Percentiles rank a stretch among this genome's conserved stretches.
phyloP scores from a whole-genome alignment of 2,888 invertebrate genomes.

The Synanthedon tipuliformis region DNA sequence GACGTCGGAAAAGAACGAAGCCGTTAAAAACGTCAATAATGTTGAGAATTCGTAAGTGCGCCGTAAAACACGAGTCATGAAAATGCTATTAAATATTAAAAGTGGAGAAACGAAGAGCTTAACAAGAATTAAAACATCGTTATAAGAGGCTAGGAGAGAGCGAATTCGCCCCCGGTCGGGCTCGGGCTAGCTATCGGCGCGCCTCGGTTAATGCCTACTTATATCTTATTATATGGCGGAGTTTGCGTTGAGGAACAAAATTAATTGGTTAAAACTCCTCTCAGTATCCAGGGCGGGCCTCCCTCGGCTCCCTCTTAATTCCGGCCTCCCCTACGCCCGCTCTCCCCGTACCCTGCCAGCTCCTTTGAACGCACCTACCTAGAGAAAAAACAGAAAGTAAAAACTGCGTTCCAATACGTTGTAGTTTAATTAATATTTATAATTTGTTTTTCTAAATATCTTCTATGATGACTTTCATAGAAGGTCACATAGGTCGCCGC shows the following conservation, averaged over 20 bases:
- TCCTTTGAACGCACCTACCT: conserved; percentile 71
- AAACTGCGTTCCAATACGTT: conserved; percentile 50
- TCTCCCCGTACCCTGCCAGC: conserved; percentile 46
- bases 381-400: conserved; percentile 71
- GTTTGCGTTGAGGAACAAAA: conserved; percentile 73
- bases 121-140: conserved; percentile 71
- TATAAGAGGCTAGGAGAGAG: conserved; percentile 58
- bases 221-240: conserved; percentile 71
- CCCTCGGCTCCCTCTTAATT: conserved; percentile 60
- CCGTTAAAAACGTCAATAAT: conserved; percentile 50
- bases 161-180: conserved; percentile 56
- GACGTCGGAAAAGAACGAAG: conserved; percentile 38
- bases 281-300: conserved; percentile 68
- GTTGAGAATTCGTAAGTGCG: conserved; percentile 61
- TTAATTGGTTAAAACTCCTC: conserved; percentile 74
- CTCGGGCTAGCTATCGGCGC: conserved; percentile 64
- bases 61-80: conserved; percentile 67
- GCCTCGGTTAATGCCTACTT: conserved; percentile 69
- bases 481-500: no score
- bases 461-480: no score
- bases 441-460: neutral
- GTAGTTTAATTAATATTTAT: conserved; percentile 57
- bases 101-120: conserved; percentile 70
- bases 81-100: conserved; percentile 70
- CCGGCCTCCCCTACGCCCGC: conserved; percentile 27